Evolutionary conservation across 2,888 invertebrate genomes (phyloP), one percentile per base, ranked within the genome.

Genomic region (Julus scandinavius): DNA sequence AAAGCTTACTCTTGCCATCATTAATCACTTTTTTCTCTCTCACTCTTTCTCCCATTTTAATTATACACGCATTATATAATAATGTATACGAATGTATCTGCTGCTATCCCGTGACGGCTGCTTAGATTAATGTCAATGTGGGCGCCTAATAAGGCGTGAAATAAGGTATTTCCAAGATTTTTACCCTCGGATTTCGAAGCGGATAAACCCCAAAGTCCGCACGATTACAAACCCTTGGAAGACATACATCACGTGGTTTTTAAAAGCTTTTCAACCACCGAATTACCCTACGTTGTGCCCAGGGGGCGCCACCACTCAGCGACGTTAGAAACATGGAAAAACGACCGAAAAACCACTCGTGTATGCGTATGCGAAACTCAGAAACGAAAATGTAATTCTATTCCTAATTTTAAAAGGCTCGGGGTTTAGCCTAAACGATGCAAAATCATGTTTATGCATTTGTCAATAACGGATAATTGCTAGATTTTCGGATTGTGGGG

Each of bases 1-100:
- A 80, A 80, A 80, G 80, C 80, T 80, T 80, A 80, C 80, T 80
- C 80, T 80, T 80, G 80, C 80, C 80, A 80, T 80, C 80, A 80
- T 80, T 80, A 80, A 80, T 80, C 80, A 80, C 80, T 80, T 80
- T 80, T 80, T 80, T 80, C 80, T 80, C 80, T 80, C 80, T 80
- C 80, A 38, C 80, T 45, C 45, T 45, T 45, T 45, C 45, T 80
- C 80, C 80, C 38, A 80, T 80, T 80, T 80, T 80, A 80, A 80
- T 80, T 80, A 80, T 80, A 80, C 80, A 80, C 80, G 80, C 80
- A 80, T 80, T 80, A 80, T 80, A 80, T 38, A 80, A 80, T 80
- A 80, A 80, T 80, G 80, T 29, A 20, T 20, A 72, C 29, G 72
- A 72, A 72, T 72, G 72, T 20, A 80, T 80, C 38, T 15, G 38